phyloP scores from a whole-genome alignment of 2,888 invertebrate species.

The Platycheirus rosarum region DNA sequence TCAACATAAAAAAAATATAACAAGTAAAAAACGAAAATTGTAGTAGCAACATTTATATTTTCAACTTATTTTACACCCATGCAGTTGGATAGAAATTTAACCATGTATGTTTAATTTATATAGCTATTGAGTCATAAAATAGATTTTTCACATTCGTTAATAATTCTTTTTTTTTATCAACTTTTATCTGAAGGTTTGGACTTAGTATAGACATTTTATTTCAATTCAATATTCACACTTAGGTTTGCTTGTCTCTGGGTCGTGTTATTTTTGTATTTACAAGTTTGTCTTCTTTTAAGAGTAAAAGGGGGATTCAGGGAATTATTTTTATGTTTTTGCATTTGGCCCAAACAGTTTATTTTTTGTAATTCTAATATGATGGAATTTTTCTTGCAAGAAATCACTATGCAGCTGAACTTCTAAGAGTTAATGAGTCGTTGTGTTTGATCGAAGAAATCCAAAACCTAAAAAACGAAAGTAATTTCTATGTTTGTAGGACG shows the following conservation, averaged over 20 bases:
- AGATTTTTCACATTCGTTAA: conserved; percentile 7
- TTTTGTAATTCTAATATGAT: conserved; percentile 1
- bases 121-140: conserved; percentile 2
- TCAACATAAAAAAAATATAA: neutral
- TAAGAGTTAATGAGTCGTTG: conserved; percentile 63
- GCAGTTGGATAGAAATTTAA: neutral
- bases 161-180: no score
- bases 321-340: conserved; percentile 3
- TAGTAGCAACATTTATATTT: neutral
- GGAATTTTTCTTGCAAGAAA: conserved; percentile 14
- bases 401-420: conserved; percentile 28
- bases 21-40: conserved; percentile 8
- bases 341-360: neutral
- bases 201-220: neutral
- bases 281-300: no score
- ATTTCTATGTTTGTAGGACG: conserved; percentile 44
- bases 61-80: conserved; percentile 24
- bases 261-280: no score
- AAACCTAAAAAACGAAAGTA: conserved; percentile 56
- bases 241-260: neutral
- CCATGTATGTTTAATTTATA: no score
- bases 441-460: conserved; percentile 66
- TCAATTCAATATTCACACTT: conserved; percentile 16
- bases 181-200: no score
- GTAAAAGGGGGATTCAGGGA: no score